phyloP scores from a whole-genome alignment of 2,888 invertebrate genomes.

The Ornithoptera alexandrae region DNA sequence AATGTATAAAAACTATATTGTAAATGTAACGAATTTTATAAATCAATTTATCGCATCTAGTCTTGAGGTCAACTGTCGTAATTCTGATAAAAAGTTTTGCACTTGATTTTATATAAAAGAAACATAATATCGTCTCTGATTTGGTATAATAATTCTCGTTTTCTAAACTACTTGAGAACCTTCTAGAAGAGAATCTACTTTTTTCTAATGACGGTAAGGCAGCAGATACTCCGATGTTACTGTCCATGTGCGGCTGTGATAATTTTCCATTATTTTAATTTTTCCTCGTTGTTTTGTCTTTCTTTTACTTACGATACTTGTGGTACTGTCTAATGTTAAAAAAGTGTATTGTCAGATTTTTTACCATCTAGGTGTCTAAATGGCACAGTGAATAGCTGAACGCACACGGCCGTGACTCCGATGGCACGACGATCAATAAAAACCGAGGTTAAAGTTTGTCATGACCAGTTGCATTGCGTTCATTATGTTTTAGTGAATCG shows the following conservation, averaged over 20 bases:
- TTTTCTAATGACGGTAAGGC: no score
- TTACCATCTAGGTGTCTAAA: conserved; percentile 8
- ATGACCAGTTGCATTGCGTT: conserved; percentile 13
- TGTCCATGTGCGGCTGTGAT: no score
- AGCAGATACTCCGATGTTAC: no score
- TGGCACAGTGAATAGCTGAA: conserved; percentile 1
- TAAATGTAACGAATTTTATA: background rate
- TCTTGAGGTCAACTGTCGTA: background rate
- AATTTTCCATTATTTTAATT: no score
- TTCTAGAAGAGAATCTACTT: no score
- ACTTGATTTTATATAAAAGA: background rate
- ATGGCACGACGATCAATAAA: conserved; percentile 22
- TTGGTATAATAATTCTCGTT: no score
- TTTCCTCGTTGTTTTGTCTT: no score
- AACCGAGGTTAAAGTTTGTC: conserved; percentile 21
- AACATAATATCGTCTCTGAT: no score
- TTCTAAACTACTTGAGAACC: no score
- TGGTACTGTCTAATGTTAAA: background rate
- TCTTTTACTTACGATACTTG: no score
- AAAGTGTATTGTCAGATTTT: background rate
- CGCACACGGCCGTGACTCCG: conserved; percentile 17
- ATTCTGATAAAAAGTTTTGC: background rate
- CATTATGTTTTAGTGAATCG: background rate
- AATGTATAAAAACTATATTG: no score
- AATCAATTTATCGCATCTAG: background rate